Evolutionary conservation across 2,113 vertebrate genomes (phyloP).

Genomic region (Callionymus lyra): DNA sequence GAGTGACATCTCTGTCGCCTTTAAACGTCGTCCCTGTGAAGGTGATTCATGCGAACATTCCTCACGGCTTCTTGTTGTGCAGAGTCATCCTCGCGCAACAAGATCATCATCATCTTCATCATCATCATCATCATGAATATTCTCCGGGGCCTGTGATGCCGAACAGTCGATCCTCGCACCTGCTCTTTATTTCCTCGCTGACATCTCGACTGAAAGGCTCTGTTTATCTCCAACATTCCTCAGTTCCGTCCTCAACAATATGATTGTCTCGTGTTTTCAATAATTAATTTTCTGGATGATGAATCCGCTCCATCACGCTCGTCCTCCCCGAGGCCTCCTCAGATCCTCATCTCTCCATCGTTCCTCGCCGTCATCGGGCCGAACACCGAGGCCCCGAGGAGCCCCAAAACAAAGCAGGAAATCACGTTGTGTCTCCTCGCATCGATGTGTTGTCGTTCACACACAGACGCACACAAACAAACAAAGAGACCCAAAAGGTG

Average conservation of each 20-base stretch:
- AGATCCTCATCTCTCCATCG: constrained; percentile 42
- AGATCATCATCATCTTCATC: too few relatives aligned
- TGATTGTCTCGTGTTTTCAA: constrained; percentile 50
- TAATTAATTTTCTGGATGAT: constrained; percentile 58
- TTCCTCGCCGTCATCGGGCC: constrained; percentile 36
- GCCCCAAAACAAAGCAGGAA: constrained; percentile 16
- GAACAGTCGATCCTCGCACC: constrained; percentile 7
- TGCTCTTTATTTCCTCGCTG: constrained; percentile 19
- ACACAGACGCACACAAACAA: neutral
- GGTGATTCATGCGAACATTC: too few relatives aligned
- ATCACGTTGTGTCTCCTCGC: constrained; percentile 26
- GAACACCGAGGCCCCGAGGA: constrained; percentile 29
- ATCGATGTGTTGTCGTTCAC: constrained; percentile 27
- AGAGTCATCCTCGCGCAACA: too few relatives aligned
- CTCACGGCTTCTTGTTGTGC: too few relatives aligned
- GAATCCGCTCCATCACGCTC: constrained; percentile 30
- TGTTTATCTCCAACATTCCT: constrained; percentile 44
- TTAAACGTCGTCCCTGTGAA: too few relatives aligned
- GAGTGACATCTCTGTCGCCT: too few relatives aligned
- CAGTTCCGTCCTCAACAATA: constrained; percentile 48
- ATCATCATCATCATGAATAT: too few relatives aligned
- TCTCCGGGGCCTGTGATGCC: neutral
- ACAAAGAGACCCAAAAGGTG: constrained; percentile 8
- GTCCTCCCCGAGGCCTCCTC: constrained; percentile 33
- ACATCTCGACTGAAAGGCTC: constrained; percentile 32